Evolutionary conservation across 2,888 invertebrate species (phyloP).

Genomic region (Ceratothoa steindachneri): DNA sequence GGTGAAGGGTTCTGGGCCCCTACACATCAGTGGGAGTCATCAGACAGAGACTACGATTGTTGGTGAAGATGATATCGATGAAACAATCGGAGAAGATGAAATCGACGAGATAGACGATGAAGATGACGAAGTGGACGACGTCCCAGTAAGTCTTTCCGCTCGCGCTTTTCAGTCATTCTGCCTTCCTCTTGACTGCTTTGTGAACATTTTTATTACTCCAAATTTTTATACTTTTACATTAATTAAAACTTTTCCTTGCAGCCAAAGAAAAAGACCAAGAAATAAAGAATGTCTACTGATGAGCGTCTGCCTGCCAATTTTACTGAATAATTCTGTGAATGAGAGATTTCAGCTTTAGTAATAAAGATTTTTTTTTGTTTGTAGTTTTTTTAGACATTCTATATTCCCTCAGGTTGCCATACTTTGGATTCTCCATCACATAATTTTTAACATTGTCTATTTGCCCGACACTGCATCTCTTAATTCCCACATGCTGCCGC

Average conservation of each 20-base stretch:
- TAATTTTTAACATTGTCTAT: too few species aligned
- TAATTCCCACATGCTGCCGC: too few species aligned
- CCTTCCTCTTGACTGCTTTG: background rate
- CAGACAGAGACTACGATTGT: conserved; percentile 40
- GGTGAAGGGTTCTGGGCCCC: conserved; percentile 31
- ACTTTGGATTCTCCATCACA: too few species aligned
- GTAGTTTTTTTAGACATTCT: background rate
- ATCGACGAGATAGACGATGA: conserved; percentile 31
- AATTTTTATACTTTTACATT: too few species aligned
- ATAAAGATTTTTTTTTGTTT: background rate
- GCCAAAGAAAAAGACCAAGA: conserved; percentile 10
- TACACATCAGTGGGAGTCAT: conserved; percentile 42
- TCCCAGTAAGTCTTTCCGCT: conserved; percentile 2
- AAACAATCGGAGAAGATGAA: conserved; percentile 26
- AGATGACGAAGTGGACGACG: conserved; percentile 28
- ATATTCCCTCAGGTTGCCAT: too few species aligned
- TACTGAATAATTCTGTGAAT: background rate
- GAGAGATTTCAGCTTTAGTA: conserved; percentile 2
- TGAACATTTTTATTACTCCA: too few species aligned
- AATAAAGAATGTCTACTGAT: background rate
- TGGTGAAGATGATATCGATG: conserved; percentile 23
- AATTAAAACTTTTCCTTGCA: background rate
- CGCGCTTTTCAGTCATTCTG: too few species aligned
- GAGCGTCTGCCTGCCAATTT: background rate
- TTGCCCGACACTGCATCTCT: too few species aligned